phyloP scores from a whole-genome alignment of 2,888 invertebrate genomes.

The Hirtodrosophila trivittata region DNA sequence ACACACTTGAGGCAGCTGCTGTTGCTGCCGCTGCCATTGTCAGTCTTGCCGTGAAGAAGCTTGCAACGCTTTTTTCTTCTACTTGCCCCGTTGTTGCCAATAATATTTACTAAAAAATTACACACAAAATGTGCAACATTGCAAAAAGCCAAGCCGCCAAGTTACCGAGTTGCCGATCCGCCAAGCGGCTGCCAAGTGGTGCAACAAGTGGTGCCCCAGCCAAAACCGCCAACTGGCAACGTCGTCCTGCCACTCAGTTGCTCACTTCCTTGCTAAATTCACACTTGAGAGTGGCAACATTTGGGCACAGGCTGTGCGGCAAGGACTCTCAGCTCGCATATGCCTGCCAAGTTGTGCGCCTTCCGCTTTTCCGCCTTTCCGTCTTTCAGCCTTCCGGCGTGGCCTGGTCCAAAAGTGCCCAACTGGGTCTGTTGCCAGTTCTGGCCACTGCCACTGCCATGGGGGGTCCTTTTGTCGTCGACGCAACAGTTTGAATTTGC shows the following conservation, averaged over 20 bases:
- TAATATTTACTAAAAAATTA: conserved; percentile 67
- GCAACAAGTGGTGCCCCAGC: conserved; percentile 40
- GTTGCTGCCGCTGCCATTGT: conserved; percentile 45
- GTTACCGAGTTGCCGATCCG: conserved; percentile 19
- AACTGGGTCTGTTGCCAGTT: conserved; percentile 11
- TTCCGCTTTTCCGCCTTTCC: neutral
- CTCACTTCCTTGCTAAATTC: conserved; percentile 56
- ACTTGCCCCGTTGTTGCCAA: conserved; percentile 56
- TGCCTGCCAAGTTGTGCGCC: conserved; percentile 61
- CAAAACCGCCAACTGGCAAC: conserved; percentile 8
- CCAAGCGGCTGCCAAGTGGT: conserved; percentile 39
- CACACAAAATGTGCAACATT: conserved; percentile 59
- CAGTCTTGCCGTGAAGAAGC: conserved; percentile 35
- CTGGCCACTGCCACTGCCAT: conserved; percentile 23
- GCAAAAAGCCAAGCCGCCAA: conserved; percentile 39
- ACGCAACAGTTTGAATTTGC: conserved; percentile 68
- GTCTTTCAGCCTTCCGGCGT: conserved; percentile 37
- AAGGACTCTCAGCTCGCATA: conserved; percentile 42
- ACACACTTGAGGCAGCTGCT: conserved; percentile 58
- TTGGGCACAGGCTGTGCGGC: conserved; percentile 13
- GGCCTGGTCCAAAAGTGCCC: conserved; percentile 26
- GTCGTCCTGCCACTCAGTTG: conserved; percentile 41
- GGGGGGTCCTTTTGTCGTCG: conserved; percentile 8
- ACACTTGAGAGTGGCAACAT: conserved; percentile 47
- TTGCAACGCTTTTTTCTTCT: conserved; percentile 36